Percentiles rank a stretch among this genome's conserved stretches.
phyloP scores from a whole-genome alignment of 1,140 invertebrate genomes.

The Tetragnatha versicolor region DNA sequence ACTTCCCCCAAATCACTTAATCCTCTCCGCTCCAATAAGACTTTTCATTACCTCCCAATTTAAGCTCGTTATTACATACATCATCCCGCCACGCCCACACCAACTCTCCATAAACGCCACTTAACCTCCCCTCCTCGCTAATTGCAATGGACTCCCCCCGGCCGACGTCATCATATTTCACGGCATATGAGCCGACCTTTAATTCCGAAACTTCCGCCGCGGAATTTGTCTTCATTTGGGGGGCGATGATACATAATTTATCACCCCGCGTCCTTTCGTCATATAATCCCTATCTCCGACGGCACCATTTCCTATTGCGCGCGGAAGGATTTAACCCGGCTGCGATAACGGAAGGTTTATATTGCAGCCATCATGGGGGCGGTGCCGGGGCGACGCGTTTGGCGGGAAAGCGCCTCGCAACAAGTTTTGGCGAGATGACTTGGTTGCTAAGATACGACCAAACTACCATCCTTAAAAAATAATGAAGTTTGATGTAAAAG shows the following conservation, averaged over 20 bases:
- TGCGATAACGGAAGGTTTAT: conserved; percentile 52
- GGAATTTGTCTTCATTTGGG: conserved; percentile 53
- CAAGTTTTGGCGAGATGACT: background rate
- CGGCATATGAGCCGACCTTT: conserved; percentile 48
- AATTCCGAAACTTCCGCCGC: conserved; percentile 45
- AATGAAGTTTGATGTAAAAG: too few relatives aligned
- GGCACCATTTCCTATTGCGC: conserved; percentile 45
- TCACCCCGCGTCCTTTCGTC: conserved; percentile 13
- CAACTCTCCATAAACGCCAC: background rate
- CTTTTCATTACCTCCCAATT: too few relatives aligned
- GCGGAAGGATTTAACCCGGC: conserved; percentile 39
- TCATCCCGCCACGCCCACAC: background rate
- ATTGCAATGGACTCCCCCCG: background rate
- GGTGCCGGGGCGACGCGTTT: background rate
- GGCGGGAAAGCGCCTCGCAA: background rate
- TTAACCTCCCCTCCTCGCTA: background rate
- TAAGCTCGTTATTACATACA: too few relatives aligned
- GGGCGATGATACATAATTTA: conserved; percentile 51
- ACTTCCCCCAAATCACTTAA: too few relatives aligned
- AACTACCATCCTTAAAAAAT: too few relatives aligned
- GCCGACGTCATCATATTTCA: background rate
- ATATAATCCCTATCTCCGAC: conserved; percentile 45
- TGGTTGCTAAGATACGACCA: too few relatives aligned
- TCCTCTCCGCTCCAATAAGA: too few relatives aligned
- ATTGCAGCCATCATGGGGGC: conserved; percentile 47